These are phyloP conservation scores for Hyles vespertilio DNA, from an alignment of 1,140 invertebrate genomes.

Conservation along the genomic window DNA sequence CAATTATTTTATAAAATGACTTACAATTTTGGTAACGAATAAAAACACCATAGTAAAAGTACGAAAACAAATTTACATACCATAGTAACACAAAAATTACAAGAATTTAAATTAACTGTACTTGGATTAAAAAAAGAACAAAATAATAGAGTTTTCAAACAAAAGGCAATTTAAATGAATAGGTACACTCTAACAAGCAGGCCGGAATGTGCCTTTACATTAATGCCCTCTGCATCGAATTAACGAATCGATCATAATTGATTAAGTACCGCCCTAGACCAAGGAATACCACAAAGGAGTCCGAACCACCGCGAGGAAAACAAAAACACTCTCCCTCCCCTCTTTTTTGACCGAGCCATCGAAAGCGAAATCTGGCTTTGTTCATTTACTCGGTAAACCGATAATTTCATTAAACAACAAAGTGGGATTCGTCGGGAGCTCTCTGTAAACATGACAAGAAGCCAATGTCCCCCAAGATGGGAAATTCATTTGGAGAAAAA, in stretches of 20 bases:
- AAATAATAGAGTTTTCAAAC: too few species aligned
- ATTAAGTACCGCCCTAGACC: slow-evolving; percentile 58
- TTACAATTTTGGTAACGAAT: too few species aligned
- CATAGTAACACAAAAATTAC: too few species aligned
- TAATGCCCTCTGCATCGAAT: slow-evolving; percentile 65
- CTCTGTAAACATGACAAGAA: slow-evolving; percentile 71
- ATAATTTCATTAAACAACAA: slow-evolving; percentile 76
- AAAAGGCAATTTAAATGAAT: background rate
- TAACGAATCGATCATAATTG: slow-evolving; percentile 75
- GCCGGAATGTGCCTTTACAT: slow-evolving; percentile 14
- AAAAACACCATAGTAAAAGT: too few species aligned
- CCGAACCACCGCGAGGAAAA: slow-evolving; percentile 58
- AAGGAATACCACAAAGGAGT: slow-evolving; percentile 65
- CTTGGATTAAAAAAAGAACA: too few species aligned
- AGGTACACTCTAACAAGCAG: background rate
- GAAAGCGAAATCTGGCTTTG: slow-evolving; percentile 71
- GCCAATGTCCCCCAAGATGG: slow-evolving; percentile 70
- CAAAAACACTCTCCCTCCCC: slow-evolving; percentile 61
- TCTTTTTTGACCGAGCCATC: slow-evolving; percentile 67
- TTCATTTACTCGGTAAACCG: slow-evolving; percentile 75
- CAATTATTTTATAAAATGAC: too few species aligned
- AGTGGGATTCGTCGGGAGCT: slow-evolving; percentile 59
- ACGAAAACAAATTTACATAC: too few species aligned
- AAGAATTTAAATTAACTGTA: too few species aligned
- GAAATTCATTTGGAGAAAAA: slow-evolving; percentile 71